These are phyloP conservation scores for Siphonodentalium dalli DNA, from an alignment of 2,888 invertebrate genomes.

Conservation along the genomic window DNA sequence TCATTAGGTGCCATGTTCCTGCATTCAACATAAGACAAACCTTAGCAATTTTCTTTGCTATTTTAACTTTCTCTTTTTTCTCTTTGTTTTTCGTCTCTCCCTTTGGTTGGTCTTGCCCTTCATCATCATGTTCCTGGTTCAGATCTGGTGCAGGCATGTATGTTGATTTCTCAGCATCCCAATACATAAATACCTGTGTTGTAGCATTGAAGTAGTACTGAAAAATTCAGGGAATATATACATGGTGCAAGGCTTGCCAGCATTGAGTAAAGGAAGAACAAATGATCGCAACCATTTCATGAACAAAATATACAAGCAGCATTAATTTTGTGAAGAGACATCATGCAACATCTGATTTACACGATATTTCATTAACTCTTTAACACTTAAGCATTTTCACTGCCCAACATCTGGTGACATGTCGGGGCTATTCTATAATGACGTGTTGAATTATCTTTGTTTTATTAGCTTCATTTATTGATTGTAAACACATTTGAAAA, in stretches of 20 bases:
- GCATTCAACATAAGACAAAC: conserved; percentile 62
- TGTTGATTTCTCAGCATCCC: conserved; percentile 74
- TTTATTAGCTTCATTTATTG: too few relatives aligned
- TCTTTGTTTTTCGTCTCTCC: conserved; percentile 63
- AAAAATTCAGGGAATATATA: too few relatives aligned
- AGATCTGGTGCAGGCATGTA: conserved; percentile 57
- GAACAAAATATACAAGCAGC: not conserved
- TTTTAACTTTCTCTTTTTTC: conserved; percentile 93
- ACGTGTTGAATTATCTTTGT: too few relatives aligned
- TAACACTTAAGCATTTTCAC: too few relatives aligned
- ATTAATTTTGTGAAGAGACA: not conserved
- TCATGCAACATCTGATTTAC: too few relatives aligned
- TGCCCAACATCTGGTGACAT: too few relatives aligned
- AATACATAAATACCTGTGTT: conserved; percentile 90
- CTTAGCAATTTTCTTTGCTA: conserved; percentile 96
- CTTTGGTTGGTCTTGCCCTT: conserved; percentile 9
- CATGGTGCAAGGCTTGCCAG: too few relatives aligned
- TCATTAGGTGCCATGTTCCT: too few relatives aligned
- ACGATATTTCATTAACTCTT: too few relatives aligned
- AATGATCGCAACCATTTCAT: not conserved
- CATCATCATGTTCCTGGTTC: conserved; percentile 24
- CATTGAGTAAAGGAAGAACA: not conserved
- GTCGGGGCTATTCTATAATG: too few relatives aligned
- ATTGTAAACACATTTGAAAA: too few relatives aligned
- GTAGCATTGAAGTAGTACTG: conserved; percentile 93